Evolutionary conservation across 2,113 vertebrate genomes (phyloP).

Genomic region (Ramphastos sulfuratus): DNA sequence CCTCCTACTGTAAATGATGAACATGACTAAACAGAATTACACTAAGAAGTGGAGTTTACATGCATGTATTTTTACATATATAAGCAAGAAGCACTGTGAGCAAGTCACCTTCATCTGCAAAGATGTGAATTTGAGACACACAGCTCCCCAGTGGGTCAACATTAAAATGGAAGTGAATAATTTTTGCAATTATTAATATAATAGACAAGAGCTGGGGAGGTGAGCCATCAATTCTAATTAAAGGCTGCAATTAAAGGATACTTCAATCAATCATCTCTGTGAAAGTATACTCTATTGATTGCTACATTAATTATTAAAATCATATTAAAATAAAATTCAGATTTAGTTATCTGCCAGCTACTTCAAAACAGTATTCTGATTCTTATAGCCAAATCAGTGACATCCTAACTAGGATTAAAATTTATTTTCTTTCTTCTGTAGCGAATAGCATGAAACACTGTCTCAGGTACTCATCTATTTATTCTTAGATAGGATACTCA

Average conservation of each 20-base stretch:
- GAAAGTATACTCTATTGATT: slow-evolving; percentile 62
- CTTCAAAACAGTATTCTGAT: slow-evolving; percentile 23
- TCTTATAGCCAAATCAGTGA: not conserved
- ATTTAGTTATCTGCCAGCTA: slow-evolving; percentile 27
- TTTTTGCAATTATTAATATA: slow-evolving; percentile 69
- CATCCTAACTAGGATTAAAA: not conserved
- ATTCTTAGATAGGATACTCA: not conserved
- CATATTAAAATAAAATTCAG: slow-evolving; percentile 59
- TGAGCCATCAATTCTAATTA: slow-evolving; percentile 63
- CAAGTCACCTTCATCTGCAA: slow-evolving; percentile 38
- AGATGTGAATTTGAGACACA: slow-evolving; percentile 17
- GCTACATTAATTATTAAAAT: slow-evolving; percentile 65
- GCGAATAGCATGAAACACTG: not conserved
- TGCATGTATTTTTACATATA: not conserved
- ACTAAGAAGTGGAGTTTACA: not conserved
- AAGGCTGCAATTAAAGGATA: slow-evolving; percentile 65
- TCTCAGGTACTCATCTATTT: not conserved
- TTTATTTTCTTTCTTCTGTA: not conserved
- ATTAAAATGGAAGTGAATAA: slow-evolving; percentile 61
- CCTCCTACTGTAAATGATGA: not conserved
- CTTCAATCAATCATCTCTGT: slow-evolving; percentile 60
- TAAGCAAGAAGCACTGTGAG: not conserved
- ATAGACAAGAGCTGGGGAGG: slow-evolving; percentile 52
- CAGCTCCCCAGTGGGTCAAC: not conserved
- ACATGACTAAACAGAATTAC: not conserved